These are phyloP conservation scores for Pachypsylla venusta DNA, from an alignment of 1,140 invertebrate genomes.

Conservation along the genomic window DNA sequence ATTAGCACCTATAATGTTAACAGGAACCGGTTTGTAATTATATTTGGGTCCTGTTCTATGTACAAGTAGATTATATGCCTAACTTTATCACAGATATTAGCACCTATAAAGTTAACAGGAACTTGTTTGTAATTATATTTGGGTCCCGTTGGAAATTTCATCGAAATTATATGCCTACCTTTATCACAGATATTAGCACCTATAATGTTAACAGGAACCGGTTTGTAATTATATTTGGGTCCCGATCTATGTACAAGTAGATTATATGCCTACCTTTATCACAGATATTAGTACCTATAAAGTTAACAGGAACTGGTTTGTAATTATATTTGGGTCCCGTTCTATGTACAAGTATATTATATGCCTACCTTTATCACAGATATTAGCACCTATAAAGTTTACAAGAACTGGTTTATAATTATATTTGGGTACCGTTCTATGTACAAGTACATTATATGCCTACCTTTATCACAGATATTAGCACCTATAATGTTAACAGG, in stretches of 20 bases:
- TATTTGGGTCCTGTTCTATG: conserved; percentile 43
- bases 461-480: neutral
- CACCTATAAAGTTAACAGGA: too few relatives aligned
- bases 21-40: conserved; percentile 37
- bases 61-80: conserved; percentile 50
- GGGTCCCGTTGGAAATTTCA: too few relatives aligned
- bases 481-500: neutral
- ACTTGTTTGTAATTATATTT: too few relatives aligned
- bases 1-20: neutral
- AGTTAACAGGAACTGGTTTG: too few relatives aligned
- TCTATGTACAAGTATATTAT: too few relatives aligned
- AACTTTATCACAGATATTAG: too few relatives aligned
- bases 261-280: conserved; percentile 66
- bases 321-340: too few relatives aligned
- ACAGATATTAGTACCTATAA: too few relatives aligned
- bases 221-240: conserved; percentile 39
- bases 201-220: conserved; percentile 31
- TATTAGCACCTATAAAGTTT: too few relatives aligned
- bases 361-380: too few relatives aligned
- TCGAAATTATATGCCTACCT: too few relatives aligned
- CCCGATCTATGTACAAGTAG: conserved; percentile 38
- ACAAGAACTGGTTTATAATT: too few relatives aligned
- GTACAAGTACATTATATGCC: neutral
- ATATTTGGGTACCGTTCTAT: neutral
- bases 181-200: neutral